These are phyloP conservation scores for Chitala chitala DNA, from an alignment of 2,113 vertebrate genomes.

Conservation along the genomic window DNA sequence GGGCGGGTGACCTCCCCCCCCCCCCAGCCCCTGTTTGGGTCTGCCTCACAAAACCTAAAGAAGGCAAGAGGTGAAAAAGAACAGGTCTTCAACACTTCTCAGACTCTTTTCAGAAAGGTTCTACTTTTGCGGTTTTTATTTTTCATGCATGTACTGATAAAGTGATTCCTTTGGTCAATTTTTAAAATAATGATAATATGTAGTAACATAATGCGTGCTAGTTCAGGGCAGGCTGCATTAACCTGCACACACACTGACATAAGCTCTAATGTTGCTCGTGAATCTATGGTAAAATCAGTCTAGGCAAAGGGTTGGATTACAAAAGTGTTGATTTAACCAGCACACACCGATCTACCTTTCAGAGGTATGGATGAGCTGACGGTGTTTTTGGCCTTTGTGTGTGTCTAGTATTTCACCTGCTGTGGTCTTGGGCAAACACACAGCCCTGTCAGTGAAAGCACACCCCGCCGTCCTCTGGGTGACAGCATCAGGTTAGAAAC, in stretches of 20 bases:
- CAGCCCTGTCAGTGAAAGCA: no score
- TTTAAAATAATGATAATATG: no score
- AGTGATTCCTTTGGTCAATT: no score
- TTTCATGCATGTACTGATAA: background rate
- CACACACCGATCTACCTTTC: no score
- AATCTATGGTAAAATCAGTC: slow-evolving; percentile 10
- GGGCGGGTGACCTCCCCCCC: background rate
- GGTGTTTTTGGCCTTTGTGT: no score
- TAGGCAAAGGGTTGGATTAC: background rate
- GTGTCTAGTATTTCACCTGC: no score
- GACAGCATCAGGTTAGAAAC: background rate
- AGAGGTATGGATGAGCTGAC: no score
- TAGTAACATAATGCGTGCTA: no score
- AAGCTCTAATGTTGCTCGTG: background rate
- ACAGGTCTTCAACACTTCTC: background rate
- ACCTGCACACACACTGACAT: background rate
- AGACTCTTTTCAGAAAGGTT: background rate
- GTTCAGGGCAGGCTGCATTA: slow-evolving; percentile 13
- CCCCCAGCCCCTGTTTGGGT: background rate
- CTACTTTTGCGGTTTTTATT: background rate
- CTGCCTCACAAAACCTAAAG: slow-evolving; percentile 35
- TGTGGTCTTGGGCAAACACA: no score
- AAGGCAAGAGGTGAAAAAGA: slow-evolving; percentile 21
- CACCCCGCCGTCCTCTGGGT: no score
- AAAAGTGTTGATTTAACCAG: background rate